Percentiles rank a stretch among this genome's conserved stretches.
phyloP scores from a whole-genome alignment of 2,113 vertebrate species.

The Ondatra zibethicus region DNA sequence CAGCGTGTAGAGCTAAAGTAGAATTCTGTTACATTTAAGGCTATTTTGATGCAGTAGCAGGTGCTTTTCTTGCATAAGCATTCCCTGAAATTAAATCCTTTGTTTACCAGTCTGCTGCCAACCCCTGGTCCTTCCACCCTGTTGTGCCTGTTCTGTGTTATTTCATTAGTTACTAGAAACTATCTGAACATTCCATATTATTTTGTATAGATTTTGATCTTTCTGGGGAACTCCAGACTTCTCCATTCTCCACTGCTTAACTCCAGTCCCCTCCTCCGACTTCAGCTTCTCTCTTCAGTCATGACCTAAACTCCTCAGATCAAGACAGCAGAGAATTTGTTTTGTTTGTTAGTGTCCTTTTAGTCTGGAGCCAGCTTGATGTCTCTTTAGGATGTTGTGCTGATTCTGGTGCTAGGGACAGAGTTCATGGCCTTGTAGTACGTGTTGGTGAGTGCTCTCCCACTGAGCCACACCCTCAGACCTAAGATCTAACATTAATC shows the following conservation, averaged over 20 bases:
- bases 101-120: constrained; percentile 12
- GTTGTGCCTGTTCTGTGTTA: constrained; percentile 2
- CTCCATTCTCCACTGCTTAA: constrained; percentile 55
- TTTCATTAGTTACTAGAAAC: constrained; percentile 39
- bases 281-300: background rate
- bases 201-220: constrained; percentile 59
- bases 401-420: background rate
- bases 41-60: background rate
- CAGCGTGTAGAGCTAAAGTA: background rate
- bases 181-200: constrained; percentile 50
- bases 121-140: background rate
- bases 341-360: background rate
- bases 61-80: background rate
- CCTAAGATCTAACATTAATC: background rate
- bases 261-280: constrained; percentile 36
- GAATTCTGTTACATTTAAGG: background rate
- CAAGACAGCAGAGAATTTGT: background rate
- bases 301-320: constrained; percentile 45
- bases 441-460: background rate
- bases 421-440: background rate
- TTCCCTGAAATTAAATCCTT: background rate
- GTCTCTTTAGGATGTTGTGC: background rate
- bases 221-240: constrained; percentile 55
- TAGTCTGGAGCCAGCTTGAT: background rate
- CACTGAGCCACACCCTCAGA: background rate